Percentiles rank a stretch among this genome's conserved stretches.
Conservation (phyloP, 2,797 vertebrate species). For the Sparus aurata region DNA sequence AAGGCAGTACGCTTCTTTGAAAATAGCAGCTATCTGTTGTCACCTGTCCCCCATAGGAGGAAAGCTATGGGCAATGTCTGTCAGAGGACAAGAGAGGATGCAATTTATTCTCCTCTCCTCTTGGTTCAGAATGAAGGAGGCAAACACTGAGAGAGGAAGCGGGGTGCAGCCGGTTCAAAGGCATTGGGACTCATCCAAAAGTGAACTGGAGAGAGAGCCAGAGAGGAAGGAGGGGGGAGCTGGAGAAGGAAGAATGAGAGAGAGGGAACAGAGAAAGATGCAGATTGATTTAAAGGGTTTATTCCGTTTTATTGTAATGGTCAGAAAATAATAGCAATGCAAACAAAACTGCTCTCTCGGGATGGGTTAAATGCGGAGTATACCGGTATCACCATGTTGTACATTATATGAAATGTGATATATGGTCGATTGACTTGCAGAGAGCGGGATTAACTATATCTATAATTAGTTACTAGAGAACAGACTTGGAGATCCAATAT, state of each 20-base stretch:
- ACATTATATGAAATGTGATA: no score
- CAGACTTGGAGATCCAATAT: no score
- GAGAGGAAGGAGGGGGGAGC: slow-evolving; percentile 39
- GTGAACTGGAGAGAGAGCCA: slow-evolving; percentile 48
- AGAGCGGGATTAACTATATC: no score
- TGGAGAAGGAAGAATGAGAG: slow-evolving; percentile 46
- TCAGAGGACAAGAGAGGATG: slow-evolving; percentile 63
- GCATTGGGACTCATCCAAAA: slow-evolving; percentile 59
- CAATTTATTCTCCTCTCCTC: slow-evolving; percentile 60
- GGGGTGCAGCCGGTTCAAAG: slow-evolving; percentile 54
- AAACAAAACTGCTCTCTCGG: background rate
- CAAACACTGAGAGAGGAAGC: slow-evolving; percentile 56
- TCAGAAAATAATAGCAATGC: background rate
- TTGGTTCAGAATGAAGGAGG: slow-evolving; percentile 56
- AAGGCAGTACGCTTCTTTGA: slow-evolving; percentile 46
- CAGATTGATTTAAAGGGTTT: slow-evolving; percentile 43
- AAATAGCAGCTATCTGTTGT: slow-evolving; percentile 63
- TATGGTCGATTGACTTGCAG: no score
- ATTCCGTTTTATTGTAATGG: slow-evolving; percentile 11
- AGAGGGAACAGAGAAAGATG: slow-evolving; percentile 37
- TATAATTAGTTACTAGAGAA: no score
- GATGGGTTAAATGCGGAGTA: no score
- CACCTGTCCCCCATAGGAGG: slow-evolving; percentile 66
- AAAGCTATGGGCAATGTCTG: slow-evolving; percentile 66
- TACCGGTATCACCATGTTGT: no score